Conservation (phyloP, 2,113 vertebrate species). For the Leptodactylus fuscus region DNA sequence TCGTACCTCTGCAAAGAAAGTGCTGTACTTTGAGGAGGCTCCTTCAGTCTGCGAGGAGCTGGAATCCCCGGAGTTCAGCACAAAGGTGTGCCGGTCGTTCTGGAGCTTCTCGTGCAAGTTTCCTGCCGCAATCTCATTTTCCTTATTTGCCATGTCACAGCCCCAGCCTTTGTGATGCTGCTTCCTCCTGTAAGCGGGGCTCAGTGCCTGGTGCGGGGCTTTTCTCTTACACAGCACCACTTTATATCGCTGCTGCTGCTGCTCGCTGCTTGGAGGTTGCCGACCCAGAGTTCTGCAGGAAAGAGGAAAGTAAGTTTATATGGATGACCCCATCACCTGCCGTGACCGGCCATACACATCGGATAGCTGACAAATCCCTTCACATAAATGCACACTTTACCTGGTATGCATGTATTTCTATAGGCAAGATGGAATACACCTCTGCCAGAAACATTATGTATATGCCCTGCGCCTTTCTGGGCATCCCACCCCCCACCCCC, state of each 20-base stretch:
- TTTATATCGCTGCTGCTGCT: slow-evolving; percentile 38
- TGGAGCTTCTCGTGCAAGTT: slow-evolving; percentile 81
- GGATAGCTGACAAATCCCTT: too few relatives aligned
- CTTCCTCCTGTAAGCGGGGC: slow-evolving; percentile 40
- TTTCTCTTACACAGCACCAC: slow-evolving; percentile 53
- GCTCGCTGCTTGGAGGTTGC: background rate
- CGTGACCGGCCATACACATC: too few relatives aligned
- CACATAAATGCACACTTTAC: too few relatives aligned
- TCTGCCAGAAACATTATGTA: too few relatives aligned
- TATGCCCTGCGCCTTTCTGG: too few relatives aligned
- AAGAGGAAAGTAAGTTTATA: background rate
- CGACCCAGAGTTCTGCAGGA: background rate
- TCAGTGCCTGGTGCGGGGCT: slow-evolving; percentile 8
- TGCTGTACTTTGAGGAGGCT: slow-evolving; percentile 83
- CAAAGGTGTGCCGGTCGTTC: slow-evolving; percentile 73
- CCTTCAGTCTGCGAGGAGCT: slow-evolving; percentile 78
- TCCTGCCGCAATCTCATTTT: slow-evolving; percentile 88
- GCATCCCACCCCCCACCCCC: too few relatives aligned
- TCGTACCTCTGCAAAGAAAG: slow-evolving; percentile 89
- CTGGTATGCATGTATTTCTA: too few relatives aligned
- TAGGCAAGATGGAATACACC: too few relatives aligned
- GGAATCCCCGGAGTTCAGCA: slow-evolving; percentile 82
- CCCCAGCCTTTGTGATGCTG: slow-evolving; percentile 63
- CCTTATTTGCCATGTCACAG: slow-evolving; percentile 87
- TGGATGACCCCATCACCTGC: background rate